A percentile compares a stretch with the other conserved stretches of the same genome.
These are phyloP conservation scores for Agapornis roseicollis DNA, from an alignment of 2,113 vertebrate species.

Conservation along the genomic window DNA sequence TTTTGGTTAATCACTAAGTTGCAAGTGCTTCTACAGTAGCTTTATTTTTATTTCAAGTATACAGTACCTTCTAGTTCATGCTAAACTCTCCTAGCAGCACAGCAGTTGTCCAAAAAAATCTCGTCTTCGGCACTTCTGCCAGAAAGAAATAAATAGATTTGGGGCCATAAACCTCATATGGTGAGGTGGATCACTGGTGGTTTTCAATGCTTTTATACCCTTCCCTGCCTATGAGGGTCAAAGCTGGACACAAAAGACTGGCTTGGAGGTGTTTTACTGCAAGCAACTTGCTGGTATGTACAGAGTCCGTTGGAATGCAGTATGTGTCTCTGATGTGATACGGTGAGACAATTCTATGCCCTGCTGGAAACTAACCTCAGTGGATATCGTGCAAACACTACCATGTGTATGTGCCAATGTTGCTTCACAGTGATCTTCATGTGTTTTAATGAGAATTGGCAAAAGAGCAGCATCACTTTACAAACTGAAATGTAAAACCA, in stretches of 20 bases:
- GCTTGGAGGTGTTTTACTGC: neutral
- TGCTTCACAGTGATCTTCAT: neutral
- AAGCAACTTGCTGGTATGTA: neutral
- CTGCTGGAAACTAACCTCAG: neutral
- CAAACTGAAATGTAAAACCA: neutral
- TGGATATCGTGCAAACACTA: neutral
- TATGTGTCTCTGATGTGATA: neutral
- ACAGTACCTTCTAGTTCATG: neutral
- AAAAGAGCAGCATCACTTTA: neutral
- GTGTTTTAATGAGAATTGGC: neutral
- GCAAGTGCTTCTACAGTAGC: neutral
- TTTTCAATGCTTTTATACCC: neutral
- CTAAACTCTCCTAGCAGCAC: neutral
- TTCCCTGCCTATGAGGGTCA: neutral
- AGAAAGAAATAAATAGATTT: neutral
- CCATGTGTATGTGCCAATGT: neutral
- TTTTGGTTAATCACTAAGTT: slow-evolving; percentile 20
- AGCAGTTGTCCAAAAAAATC: neutral
- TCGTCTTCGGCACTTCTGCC: neutral
- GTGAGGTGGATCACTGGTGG: neutral
- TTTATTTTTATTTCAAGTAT: slow-evolving; percentile 35
- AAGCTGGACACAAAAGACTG: neutral
- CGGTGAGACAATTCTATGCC: neutral
- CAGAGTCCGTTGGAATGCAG: fast-evolving
- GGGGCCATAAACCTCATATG: neutral